Percentiles rank a stretch among this genome's conserved stretches.
phyloP scores from a whole-genome alignment of 2,797 vertebrate species.

The Pogonophryne albipinna region DNA sequence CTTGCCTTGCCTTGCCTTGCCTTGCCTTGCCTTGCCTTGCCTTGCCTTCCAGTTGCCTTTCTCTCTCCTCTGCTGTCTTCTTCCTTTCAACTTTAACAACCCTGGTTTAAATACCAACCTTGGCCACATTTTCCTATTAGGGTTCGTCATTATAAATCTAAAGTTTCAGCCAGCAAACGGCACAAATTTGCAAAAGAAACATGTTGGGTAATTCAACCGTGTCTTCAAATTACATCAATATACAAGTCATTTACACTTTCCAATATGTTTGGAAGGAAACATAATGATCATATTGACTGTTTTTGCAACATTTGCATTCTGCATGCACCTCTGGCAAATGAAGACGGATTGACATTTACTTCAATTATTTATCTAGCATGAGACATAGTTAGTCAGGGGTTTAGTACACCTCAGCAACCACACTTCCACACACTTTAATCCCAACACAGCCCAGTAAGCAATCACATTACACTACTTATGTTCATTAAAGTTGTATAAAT shows the following conservation, averaged over 20 bases:
- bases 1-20: too few species aligned
- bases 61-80: slow-evolving; percentile 23
- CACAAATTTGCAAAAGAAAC: background rate
- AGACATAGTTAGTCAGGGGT: background rate
- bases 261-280: background rate
- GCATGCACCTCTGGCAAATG: background rate
- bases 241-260: background rate
- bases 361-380: background rate
- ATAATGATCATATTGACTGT: background rate
- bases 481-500: background rate
- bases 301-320: background rate
- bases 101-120: slow-evolving; percentile 6
- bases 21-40: too few species aligned
- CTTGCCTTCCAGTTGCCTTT: slow-evolving; percentile 50
- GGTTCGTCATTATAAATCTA: slow-evolving; percentile 24
- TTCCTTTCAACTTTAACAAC: slow-evolving; percentile 15
- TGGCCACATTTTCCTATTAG: slow-evolving; percentile 20
- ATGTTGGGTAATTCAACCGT: background rate
- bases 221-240: slow-evolving; percentile 9
- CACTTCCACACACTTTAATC: background rate
- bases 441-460: background rate
- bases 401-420: background rate
- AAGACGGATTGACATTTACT: background rate
- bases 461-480: background rate
- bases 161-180: background rate